These are phyloP conservation scores for Tipula vernalis DNA, from an alignment of 2,888 invertebrate species.

Conservation along the genomic window DNA sequence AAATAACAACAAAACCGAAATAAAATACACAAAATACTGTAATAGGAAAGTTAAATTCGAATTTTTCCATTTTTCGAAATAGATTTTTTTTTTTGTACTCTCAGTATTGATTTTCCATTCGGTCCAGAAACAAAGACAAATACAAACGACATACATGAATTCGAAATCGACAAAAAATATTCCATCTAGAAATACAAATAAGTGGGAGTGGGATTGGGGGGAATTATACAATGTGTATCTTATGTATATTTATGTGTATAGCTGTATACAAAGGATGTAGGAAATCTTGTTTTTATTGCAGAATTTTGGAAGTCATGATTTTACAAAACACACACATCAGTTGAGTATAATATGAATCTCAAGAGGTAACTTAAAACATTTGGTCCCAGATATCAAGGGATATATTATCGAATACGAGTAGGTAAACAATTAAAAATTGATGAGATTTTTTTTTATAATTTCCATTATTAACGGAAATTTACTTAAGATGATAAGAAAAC, in stretches of 20 bases:
- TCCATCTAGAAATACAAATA: neutral
- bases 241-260: neutral
- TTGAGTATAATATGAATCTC: neutral
- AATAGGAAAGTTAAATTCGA: neutral
- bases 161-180: neutral
- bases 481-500: too few relatives aligned
- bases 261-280: neutral
- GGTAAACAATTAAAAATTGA: neutral
- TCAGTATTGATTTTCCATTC: neutral
- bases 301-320: neutral
- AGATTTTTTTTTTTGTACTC: neutral
- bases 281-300: neutral
- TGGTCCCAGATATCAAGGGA: neutral
- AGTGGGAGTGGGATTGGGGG: neutral
- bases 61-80: neutral
- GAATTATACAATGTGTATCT: neutral
- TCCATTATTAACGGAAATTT: neutral
- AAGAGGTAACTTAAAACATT: neutral
- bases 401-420: neutral
- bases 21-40: neutral
- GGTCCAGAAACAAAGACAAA: neutral
- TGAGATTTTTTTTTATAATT: neutral
- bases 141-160: neutral
- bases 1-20: neutral
- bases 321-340: neutral